These are phyloP conservation scores for Dolichoris vasculosae DNA, from an alignment of 1,140 invertebrate species.

Conservation along the genomic window DNA sequence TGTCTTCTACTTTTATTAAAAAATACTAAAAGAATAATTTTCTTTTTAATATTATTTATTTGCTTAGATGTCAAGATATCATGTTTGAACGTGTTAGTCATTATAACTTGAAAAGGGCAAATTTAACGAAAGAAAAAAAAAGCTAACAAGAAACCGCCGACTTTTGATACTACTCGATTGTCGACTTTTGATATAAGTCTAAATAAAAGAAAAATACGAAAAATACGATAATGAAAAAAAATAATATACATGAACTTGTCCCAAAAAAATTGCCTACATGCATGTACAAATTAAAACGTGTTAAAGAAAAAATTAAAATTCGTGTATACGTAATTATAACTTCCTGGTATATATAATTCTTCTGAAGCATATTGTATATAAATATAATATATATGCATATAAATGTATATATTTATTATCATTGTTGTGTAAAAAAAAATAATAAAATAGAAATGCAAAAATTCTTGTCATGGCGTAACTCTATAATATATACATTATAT, in stretches of 20 bases:
- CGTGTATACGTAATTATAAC: neutral
- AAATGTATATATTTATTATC: constrained; percentile 13
- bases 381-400: neutral
- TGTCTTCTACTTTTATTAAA: neutral
- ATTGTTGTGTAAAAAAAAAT: constrained; percentile 34
- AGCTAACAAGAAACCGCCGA: neutral
- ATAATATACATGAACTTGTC: neutral
- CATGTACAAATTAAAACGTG: neutral
- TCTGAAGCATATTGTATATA: constrained; percentile 2
- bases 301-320: neutral
- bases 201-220: neutral
- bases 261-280: neutral
- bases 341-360: constrained; percentile 36
- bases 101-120: neutral
- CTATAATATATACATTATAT: constrained; percentile 1
- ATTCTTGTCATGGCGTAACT: neutral
- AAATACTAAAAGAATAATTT: neutral
- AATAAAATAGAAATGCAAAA: neutral
- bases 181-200: constrained; percentile 6
- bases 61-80: neutral
- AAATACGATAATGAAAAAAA: neutral
- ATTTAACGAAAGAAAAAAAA: neutral
- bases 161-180: neutral
- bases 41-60: neutral
- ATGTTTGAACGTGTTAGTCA: neutral